Evolutionary conservation across 2,888 invertebrate species (phyloP).

Genomic region (Melanostoma scalare): DNA sequence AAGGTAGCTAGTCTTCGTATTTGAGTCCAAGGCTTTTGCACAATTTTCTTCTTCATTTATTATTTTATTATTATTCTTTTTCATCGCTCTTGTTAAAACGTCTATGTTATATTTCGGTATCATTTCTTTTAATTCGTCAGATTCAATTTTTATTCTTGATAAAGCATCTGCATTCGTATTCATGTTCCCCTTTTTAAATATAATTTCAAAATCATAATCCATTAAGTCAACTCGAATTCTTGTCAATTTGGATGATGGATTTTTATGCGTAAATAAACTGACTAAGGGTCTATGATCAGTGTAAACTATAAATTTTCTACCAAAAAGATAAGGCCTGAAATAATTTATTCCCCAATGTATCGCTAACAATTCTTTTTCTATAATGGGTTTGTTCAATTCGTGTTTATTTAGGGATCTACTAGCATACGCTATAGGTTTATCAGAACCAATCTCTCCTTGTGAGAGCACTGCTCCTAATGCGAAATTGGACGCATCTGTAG

Average conservation of each 20-base stretch:
- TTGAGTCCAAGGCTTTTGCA: too few species aligned
- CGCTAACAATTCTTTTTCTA: slow-evolving; percentile 5
- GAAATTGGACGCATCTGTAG: neutral
- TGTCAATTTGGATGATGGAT: slow-evolving; percentile 54
- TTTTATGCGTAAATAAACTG: neutral
- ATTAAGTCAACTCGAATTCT: slow-evolving; percentile 75
- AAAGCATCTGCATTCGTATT: slow-evolving; percentile 16
- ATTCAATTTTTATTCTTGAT: slow-evolving; percentile 19
- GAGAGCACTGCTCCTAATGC: neutral
- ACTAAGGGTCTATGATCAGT: neutral
- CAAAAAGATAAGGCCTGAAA: neutral
- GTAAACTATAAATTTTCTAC: neutral
- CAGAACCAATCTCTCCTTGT: neutral
- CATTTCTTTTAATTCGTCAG: slow-evolving; percentile 15
- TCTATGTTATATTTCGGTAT: slow-evolving; percentile 5
- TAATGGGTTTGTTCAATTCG: slow-evolving; percentile 9
- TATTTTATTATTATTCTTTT: too few species aligned
- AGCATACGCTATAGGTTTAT: too few species aligned
- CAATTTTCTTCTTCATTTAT: too few species aligned
- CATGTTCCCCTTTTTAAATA: slow-evolving; percentile 14
- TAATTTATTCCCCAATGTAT: slow-evolving; percentile 7
- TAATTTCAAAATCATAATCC: slow-evolving; percentile 74
- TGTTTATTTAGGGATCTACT: neutral
- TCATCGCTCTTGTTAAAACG: too few species aligned
- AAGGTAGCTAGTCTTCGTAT: too few species aligned